Conservation (phyloP, 1,140 invertebrate genomes). For the roundworm (Caenorhabditis elegans) region WBcel235 BX284606.5:9140001-9140500, state of each 20-base stretch:
- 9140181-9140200: no score
- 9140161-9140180: no score
- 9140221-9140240: no score
- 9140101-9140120: constrained; percentile 9
- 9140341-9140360: neutral
- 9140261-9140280: no score
- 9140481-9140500: constrained; percentile 55
- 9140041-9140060: neutral
- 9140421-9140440: neutral
- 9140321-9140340: neutral
- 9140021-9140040: constrained; percentile 32
- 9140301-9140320: neutral
- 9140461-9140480: constrained; percentile 14
- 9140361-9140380: neutral
- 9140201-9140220: no score
- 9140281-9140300: neutral
- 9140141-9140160: neutral
- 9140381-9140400: neutral
- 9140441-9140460: constrained; percentile 32
- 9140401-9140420: neutral
- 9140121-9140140: neutral
- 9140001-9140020: constrained; percentile 29
- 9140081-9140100: constrained; percentile 31
- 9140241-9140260: neutral
- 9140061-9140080: constrained; percentile 22